Conservation (phyloP, 2,113 vertebrate genomes). For the Alligator mississippiensis region DNA sequence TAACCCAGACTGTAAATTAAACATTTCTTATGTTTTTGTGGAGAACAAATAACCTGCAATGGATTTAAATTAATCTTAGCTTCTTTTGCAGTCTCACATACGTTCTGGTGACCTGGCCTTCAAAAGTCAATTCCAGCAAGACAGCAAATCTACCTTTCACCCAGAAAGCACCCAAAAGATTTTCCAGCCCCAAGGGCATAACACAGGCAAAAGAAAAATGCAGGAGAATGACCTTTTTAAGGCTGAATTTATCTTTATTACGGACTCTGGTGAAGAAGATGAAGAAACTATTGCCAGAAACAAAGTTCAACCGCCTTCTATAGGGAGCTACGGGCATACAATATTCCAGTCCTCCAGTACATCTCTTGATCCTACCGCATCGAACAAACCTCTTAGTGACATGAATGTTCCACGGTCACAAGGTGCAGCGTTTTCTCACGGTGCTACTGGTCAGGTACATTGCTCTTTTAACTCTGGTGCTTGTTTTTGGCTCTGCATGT, state of each 20-base stretch:
- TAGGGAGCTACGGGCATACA: neutral
- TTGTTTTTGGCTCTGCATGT: neutral
- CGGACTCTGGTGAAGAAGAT: slow-evolving; percentile 81
- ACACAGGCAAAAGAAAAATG: slow-evolving; percentile 73
- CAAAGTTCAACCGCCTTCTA: neutral
- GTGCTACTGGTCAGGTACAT: slow-evolving; percentile 71
- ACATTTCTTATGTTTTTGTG: neutral
- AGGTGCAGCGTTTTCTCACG: neutral
- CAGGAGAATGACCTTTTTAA: slow-evolving; percentile 84
- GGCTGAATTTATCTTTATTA: slow-evolving; percentile 88
- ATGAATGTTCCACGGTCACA: neutral
- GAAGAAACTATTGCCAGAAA: slow-evolving; percentile 53
- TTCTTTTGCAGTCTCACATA: slow-evolving; percentile 58
- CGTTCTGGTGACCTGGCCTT: slow-evolving; percentile 40
- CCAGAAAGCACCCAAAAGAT: neutral
- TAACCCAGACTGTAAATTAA: neutral
- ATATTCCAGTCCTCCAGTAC: slow-evolving; percentile 59
- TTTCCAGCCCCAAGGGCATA: slow-evolving; percentile 17
- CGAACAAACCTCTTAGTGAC: neutral
- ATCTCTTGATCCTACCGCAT: slow-evolving; percentile 4
- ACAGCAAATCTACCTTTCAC: neutral
- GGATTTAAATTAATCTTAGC: neutral
- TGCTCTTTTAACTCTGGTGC: neutral
- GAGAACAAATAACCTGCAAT: neutral
- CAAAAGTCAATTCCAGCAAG: slow-evolving; percentile 23